Evolutionary conservation across 2,888 invertebrate genomes (phyloP).

Genomic region (Cephalotes varians): DNA sequence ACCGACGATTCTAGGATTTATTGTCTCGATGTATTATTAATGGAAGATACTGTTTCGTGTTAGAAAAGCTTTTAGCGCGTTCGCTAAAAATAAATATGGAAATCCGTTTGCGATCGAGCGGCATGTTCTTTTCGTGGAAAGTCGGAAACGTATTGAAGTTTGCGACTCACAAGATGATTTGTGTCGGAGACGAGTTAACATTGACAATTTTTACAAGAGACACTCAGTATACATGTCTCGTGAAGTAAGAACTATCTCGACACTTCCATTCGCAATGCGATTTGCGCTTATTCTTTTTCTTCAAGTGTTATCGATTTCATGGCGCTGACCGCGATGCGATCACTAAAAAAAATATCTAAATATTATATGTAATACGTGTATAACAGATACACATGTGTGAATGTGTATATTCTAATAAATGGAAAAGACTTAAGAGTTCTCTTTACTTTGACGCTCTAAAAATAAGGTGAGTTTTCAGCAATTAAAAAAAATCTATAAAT

Average conservation of each 20-base stretch:
- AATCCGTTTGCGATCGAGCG: slow-evolving; percentile 32
- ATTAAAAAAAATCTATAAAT: too few relatives aligned
- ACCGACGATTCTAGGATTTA: slow-evolving; percentile 26
- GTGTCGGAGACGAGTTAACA: slow-evolving; percentile 37
- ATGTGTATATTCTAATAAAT: background rate
- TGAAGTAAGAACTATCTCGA: slow-evolving; percentile 35
- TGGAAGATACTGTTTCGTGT: slow-evolving; percentile 12
- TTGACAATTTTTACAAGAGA: slow-evolving; percentile 3
- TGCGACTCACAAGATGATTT: slow-evolving; percentile 40
- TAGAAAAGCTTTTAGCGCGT: slow-evolving; percentile 21
- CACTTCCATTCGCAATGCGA: slow-evolving; percentile 17
- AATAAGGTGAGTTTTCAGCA: too few relatives aligned
- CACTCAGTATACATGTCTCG: background rate
- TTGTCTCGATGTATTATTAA: slow-evolving; percentile 51
- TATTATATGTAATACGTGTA: too few relatives aligned
- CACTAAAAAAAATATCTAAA: background rate
- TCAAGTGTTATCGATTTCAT: slow-evolving; percentile 27
- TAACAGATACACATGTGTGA: background rate
- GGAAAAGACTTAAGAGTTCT: background rate
- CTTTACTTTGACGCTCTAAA: too few relatives aligned
- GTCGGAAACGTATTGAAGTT: slow-evolving; percentile 13
- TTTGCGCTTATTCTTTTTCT: slow-evolving; percentile 1
- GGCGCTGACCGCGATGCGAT: background rate
- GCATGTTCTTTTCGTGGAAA: background rate
- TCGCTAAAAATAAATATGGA: slow-evolving; percentile 40